Evolutionary conservation across 37 sponge, comb jelly and placozoan genomes (phyloP).

Genomic region (Ianthella basta): DNA sequence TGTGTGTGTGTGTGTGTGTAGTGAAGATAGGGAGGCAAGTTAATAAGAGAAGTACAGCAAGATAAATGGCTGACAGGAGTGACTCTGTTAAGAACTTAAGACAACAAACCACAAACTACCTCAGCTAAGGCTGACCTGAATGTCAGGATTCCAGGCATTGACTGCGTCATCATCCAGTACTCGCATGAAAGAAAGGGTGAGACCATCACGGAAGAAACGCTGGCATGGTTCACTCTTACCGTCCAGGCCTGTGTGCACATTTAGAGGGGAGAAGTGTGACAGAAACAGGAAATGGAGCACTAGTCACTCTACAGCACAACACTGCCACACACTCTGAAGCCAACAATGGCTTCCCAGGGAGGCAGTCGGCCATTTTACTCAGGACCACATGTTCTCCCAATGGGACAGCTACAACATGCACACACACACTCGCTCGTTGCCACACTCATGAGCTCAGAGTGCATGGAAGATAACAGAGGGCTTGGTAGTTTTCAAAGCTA

Average conservation of each 20-base stretch:
- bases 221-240: conserved; percentile 82
- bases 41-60: neutral
- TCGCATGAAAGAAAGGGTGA: conserved; percentile 77
- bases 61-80: neutral
- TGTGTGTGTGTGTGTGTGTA: too few species aligned
- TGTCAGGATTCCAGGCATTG: conserved; percentile 92
- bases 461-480: too few species aligned
- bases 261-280: too few species aligned
- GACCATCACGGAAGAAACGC: conserved; percentile 88
- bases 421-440: neutral
- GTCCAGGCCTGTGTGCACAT: conserved; percentile 73
- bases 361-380: too few species aligned
- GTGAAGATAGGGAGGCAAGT: neutral
- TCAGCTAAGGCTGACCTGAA: conserved; percentile 81
- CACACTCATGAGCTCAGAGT: neutral
- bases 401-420: conserved; percentile 11
- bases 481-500: too few species aligned
- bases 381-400: neutral
- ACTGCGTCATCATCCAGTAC: conserved; percentile 96
- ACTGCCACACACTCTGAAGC: neutral
- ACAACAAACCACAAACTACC: too few species aligned
- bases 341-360: too few species aligned
- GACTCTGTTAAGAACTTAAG: too few species aligned
- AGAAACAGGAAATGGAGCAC: neutral
- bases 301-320: neutral